Percentiles rank a stretch among this genome's conserved stretches.
These are phyloP conservation scores for Echinarachnius parma DNA, from an alignment of 53 echinoderm and acorn worm genomes.

Conservation along the genomic window DNA sequence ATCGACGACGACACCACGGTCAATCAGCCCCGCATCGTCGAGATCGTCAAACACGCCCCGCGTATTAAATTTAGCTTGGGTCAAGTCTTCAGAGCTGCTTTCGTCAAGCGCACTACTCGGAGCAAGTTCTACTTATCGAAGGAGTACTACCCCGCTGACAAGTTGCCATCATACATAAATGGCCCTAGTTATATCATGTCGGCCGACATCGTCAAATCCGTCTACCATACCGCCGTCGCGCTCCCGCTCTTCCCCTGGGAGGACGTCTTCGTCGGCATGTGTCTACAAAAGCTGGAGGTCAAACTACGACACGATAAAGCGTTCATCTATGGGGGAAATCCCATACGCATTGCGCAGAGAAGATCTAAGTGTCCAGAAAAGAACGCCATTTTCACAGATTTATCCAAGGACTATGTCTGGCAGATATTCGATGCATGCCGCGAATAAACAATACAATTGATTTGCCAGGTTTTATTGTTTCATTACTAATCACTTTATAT, in stretches of 20 bases:
- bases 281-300: neutral
- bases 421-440: too few relatives aligned
- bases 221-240: slow-evolving; percentile 19
- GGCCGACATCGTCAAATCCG: slow-evolving; percentile 11
- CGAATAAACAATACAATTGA: too few relatives aligned
- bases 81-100: neutral
- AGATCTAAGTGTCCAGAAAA: too few relatives aligned
- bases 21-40: slow-evolving; percentile 15
- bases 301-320: neutral
- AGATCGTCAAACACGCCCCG: slow-evolving; percentile 1
- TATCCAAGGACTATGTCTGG: too few relatives aligned
- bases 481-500: too few relatives aligned
- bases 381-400: too few relatives aligned
- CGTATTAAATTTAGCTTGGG: neutral
- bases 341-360: too few relatives aligned
- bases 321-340: neutral
- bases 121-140: slow-evolving; percentile 24
- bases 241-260: slow-evolving; percentile 25
- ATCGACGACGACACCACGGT: slow-evolving; percentile 34
- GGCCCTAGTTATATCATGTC: slow-evolving; percentile 27
- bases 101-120: slow-evolving; percentile 2
- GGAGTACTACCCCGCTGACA: slow-evolving; percentile 24
- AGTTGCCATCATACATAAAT: neutral
- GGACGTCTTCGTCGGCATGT: slow-evolving; percentile 35
- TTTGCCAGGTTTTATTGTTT: too few relatives aligned